Base-by-base conservation (phyloP, 2,888 invertebrate genomes). In the Thereva nobilitata region DNA sequence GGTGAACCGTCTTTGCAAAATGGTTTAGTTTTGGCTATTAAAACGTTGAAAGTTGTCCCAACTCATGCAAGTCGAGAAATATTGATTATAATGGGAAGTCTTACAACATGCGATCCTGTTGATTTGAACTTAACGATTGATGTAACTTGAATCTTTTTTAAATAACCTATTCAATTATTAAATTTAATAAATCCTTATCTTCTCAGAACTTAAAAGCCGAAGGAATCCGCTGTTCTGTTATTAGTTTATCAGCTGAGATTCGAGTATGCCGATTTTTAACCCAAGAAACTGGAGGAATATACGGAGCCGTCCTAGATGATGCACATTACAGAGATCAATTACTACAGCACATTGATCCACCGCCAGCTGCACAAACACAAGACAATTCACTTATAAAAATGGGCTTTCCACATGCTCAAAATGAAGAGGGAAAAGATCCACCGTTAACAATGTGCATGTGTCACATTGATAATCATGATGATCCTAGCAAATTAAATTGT, bases 1-100 rank as follows among this genome's bases (percentile, higher is more conserved):
- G 98, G 98, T 0, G 98, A 99, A 81, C 97, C 97, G 0, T 98
- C 97, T 0, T 80, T 99, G 61, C 97, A 99, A 82, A 99, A 99
- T 79, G 92, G 95, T 0, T 81, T 99, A 63, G 95, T 97, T 77
- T 81, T 95, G 73, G 96, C 97, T 0, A 81, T 90, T 8, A 87
- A 92, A 73, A 90, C 92, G 0, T 84, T 99, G 8, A 90, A 89
- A 77, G 87, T 95, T 61, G 85, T 98, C 73, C 98, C 99, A 0
- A 87, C 91, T 0, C 98, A 99, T 83, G 93, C 97, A 0, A 97
- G 97, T 68, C 85, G 96, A 73, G 99, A 99, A 83, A 86, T 99
- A 41, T 83, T 99, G 6, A 84, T 97, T 2, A 85, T 99, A 35
- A 90, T 95, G 84, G 95, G 94, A 3, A 95, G 97, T 73, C 84